phyloP scores from a whole-genome alignment of 2,113 vertebrate genomes.

The Cinclus cinclus region DNA sequence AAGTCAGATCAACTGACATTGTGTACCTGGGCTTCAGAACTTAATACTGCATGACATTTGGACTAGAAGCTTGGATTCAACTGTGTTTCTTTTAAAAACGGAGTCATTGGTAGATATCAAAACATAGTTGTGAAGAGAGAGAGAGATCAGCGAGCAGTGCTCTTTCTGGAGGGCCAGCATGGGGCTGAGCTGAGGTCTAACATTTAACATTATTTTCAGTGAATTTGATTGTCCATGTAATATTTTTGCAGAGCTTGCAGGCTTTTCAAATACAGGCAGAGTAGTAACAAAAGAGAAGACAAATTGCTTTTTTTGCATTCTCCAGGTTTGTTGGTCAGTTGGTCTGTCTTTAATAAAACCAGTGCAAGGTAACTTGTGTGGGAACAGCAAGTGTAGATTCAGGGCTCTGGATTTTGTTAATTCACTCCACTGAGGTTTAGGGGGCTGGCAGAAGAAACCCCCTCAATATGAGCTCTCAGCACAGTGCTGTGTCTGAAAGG shows the following conservation, averaged over 20 bases:
- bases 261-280: not conserved
- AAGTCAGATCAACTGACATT: slow-evolving; percentile 6
- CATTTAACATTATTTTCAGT: not conserved
- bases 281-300: not conserved
- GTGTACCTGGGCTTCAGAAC: not conserved
- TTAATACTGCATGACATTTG: slow-evolving; percentile 34
- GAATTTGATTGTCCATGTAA: not conserved
- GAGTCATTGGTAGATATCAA: not conserved
- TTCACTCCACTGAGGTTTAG: not conserved
- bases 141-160: not conserved
- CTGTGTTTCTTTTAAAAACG: not conserved
- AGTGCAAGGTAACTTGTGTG: too few species aligned
- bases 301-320: not conserved
- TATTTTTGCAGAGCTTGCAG: not conserved
- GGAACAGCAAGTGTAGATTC: fast-evolving
- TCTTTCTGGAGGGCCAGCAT: too few species aligned
- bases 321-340: not conserved
- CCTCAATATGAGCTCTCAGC: not conserved
- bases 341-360: not conserved
- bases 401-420: not conserved
- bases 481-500: not conserved
- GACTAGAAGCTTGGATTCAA: slow-evolving; percentile 4
- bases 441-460: not conserved
- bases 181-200: not conserved
- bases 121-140: not conserved